Evolutionary conservation across 2,888 invertebrate genomes (phyloP).

Genomic region (Torymus texanus): DNA sequence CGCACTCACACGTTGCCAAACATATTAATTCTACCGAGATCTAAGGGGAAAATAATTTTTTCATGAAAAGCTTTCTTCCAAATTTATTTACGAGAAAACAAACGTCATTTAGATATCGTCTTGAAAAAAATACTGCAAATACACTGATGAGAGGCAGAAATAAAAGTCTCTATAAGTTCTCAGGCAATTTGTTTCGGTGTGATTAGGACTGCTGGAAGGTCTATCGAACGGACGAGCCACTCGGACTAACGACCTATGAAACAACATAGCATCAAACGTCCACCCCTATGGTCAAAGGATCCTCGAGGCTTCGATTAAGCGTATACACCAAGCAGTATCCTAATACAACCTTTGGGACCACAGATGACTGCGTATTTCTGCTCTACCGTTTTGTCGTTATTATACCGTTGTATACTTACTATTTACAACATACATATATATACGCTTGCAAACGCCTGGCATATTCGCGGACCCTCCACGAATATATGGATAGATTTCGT

Average conservation of each 20-base stretch:
- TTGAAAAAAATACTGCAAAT: background rate
- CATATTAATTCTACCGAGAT: too few relatives aligned
- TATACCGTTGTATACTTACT: too few relatives aligned
- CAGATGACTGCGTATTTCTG: constrained; percentile 18
- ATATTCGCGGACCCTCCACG: too few relatives aligned
- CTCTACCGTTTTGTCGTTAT: background rate
- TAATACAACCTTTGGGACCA: constrained; percentile 65
- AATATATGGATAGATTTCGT: too few relatives aligned
- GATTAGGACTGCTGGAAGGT: constrained; percentile 44
- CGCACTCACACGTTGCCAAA: too few relatives aligned
- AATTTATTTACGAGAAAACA: too few relatives aligned
- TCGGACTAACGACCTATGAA: constrained; percentile 67
- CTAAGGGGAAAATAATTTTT: too few relatives aligned
- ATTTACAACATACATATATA: too few relatives aligned
- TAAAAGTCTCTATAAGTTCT: background rate
- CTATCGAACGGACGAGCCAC: constrained; percentile 61
- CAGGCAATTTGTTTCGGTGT: constrained; percentile 47
- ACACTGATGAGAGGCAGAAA: constrained; percentile 33
- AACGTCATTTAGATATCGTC: too few relatives aligned
- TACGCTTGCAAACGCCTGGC: too few relatives aligned
- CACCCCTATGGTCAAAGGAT: constrained; percentile 63
- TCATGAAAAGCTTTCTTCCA: too few relatives aligned
- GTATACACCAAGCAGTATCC: constrained; percentile 61
- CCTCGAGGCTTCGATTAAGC: constrained; percentile 67
- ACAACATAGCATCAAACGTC: constrained; percentile 63